phyloP scores from a whole-genome alignment of 2,888 invertebrate species.

The Mimachlamys varia region DNA sequence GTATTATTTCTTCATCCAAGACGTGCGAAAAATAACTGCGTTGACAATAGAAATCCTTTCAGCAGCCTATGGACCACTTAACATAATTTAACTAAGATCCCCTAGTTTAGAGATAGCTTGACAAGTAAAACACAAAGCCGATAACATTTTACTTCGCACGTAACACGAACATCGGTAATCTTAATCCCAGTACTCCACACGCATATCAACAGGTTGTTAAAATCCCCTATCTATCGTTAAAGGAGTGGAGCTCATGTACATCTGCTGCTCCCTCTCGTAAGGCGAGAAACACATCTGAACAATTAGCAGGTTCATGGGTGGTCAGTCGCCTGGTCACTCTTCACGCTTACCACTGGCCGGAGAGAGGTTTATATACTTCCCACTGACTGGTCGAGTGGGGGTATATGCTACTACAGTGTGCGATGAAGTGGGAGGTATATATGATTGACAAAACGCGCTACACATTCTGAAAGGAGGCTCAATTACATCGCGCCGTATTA shows the following conservation, averaged over 20 bases:
- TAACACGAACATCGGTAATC: slow-evolving; percentile 16
- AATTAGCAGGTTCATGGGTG: neutral
- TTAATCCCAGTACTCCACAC: neutral
- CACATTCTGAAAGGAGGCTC: neutral
- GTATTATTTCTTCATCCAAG: neutral
- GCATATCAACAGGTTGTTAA: slow-evolving; percentile 17
- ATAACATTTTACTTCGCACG: slow-evolving; percentile 12
- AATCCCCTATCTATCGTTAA: neutral
- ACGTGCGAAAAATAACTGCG: slow-evolving; percentile 25
- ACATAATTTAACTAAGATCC: slow-evolving; percentile 24
- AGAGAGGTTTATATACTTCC: neutral
- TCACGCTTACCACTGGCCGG: neutral
- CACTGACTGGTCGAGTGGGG: neutral
- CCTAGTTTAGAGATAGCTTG: slow-evolving; percentile 18
- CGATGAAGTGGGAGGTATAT: neutral
- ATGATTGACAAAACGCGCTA: slow-evolving; percentile 7
- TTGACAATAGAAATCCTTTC: slow-evolving; percentile 16
- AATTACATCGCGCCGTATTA: neutral
- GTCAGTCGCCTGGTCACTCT: neutral
- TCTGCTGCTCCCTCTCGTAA: neutral
- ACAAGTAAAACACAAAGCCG: slow-evolving; percentile 1
- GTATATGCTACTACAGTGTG: no score
- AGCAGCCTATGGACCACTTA: neutral
- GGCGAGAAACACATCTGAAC: neutral
- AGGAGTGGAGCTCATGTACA: neutral